These are phyloP conservation scores for Turritopsis dohrnii DNA, from an alignment of 30 jellyfish, hydroid and myxozoan species.

Conservation along the genomic window DNA sequence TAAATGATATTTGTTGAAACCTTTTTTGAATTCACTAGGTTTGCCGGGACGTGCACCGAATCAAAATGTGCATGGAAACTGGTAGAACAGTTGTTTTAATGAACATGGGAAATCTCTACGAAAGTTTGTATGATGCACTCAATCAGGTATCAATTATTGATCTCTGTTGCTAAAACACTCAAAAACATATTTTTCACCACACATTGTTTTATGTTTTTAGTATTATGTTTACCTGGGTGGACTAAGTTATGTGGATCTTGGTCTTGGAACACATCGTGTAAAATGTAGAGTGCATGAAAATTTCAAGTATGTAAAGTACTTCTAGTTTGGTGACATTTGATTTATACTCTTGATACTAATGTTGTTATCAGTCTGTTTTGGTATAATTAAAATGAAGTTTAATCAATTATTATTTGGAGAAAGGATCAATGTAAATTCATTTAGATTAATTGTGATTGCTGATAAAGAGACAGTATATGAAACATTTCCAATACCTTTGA, in stretches of 20 bases:
- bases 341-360: no score
- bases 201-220: constrained; percentile 18
- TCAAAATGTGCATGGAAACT: constrained; percentile 76
- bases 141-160: constrained; percentile 38
- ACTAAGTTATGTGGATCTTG: constrained; percentile 66
- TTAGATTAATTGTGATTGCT: constrained; percentile 67
- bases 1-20: no score
- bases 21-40: no score
- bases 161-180: no score
- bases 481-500: constrained; percentile 69
- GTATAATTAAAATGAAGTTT: no score
- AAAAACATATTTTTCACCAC: not conserved
- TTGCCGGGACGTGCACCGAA: constrained; percentile 63
- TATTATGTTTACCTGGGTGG: constrained; percentile 67
- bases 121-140: constrained; percentile 66
- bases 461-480: constrained; percentile 59
- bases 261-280: constrained; percentile 74
- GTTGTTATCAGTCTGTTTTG: no score
- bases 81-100: constrained; percentile 61
- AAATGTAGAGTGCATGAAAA: constrained; percentile 76
- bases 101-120: constrained; percentile 66
- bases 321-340: not conserved
- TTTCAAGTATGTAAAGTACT: constrained; percentile 38
- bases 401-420: no score
- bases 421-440: constrained; percentile 3